These are phyloP conservation scores for Lutjanus erythropterus DNA, from an alignment of 2,113 vertebrate genomes.

Conservation along the genomic window DNA sequence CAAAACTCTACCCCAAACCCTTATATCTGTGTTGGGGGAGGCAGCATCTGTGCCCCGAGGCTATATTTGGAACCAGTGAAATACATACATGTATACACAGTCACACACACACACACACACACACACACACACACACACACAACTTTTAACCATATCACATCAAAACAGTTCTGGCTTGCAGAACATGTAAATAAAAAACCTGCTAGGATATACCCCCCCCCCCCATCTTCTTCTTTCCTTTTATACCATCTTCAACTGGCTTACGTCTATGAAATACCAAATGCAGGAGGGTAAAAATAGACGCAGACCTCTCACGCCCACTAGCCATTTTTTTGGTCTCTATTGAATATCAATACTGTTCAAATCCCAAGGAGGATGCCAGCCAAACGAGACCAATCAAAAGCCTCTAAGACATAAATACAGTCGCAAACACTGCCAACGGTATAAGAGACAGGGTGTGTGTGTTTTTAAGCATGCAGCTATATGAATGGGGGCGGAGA, in stretches of 20 bases:
- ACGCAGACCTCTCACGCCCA: constrained; percentile 66
- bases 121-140: not conserved
- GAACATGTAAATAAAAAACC: constrained; percentile 23
- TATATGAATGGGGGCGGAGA: constrained; percentile 57
- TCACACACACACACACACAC: constrained; percentile 24
- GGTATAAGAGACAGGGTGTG: constrained; percentile 31
- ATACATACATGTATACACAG: constrained; percentile 13
- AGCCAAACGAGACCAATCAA: constrained; percentile 70
- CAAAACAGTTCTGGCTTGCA: constrained; percentile 45
- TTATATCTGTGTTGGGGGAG: constrained; percentile 40
- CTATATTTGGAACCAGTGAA: constrained; percentile 20
- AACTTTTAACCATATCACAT: constrained; percentile 52
- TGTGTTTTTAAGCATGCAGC: constrained; percentile 18
- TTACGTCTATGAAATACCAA: constrained; percentile 61
- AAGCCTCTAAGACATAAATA: constrained; percentile 68
- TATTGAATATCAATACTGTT: constrained; percentile 73
- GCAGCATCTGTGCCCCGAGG: constrained; percentile 48
- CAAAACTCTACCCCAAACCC: constrained; percentile 24
- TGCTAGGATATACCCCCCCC: not conserved
- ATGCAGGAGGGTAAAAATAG: constrained; percentile 68
- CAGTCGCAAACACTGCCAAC: constrained; percentile 51
- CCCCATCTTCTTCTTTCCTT: not conserved
- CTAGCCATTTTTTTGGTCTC: constrained; percentile 63
- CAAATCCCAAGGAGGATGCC: constrained; percentile 62
- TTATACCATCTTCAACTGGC: constrained; percentile 49